Evolutionary conservation across 2,797 vertebrate genomes (phyloP), one percentile per base, ranked within the genome.

Genomic region (Emys orbicularis): DNA sequence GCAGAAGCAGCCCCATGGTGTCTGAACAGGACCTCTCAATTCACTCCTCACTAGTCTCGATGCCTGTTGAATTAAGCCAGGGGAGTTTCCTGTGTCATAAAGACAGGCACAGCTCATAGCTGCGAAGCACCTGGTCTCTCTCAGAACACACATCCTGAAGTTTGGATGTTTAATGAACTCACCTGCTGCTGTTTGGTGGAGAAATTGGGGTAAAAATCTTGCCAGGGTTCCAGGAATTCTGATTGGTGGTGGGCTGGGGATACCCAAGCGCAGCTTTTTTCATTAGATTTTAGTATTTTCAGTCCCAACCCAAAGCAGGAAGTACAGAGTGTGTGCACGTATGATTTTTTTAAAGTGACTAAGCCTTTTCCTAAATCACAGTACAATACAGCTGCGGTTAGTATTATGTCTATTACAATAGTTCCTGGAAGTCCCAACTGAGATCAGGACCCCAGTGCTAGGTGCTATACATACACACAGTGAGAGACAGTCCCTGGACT

Each of bases 301-400:
- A 5, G 34, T 76, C 86, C 72, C 12, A 3, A 81, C n/a, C 44
- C 61, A 72, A 47, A 21, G 12, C 25, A 18, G 19, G 16, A 16
- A 41, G 41, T 0, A 0, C 1, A 54, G 81, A 44, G 56, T 12
- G 47, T 4, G 5, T 12, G 72, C 27, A 23, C 0, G 1, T 13
- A 56, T 31, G 50, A 3, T 1, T 15, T 50, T 68, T 68, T 37
- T 21, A 37, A 83, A 31, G 79, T 53, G 80, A 76, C 54, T 49
- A 25, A 77, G 74, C 18, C 47, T 85, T 59, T 61, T 44, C 18
- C 56, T 18, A 47, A 19, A 34, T 56, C 41, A 21, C 81, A 23
- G 56, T 47, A 19, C 12, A 37, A 82, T 68, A 41, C 1, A 74
- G 1, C 15, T 83, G 27, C 8, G 68, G 1, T 56, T 79, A 21